A percentile compares a stretch with the other conserved stretches of the same genome.
phyloP scores from a whole-genome alignment of 2,797 vertebrate genomes.

The Lepus townsendii region DNA sequence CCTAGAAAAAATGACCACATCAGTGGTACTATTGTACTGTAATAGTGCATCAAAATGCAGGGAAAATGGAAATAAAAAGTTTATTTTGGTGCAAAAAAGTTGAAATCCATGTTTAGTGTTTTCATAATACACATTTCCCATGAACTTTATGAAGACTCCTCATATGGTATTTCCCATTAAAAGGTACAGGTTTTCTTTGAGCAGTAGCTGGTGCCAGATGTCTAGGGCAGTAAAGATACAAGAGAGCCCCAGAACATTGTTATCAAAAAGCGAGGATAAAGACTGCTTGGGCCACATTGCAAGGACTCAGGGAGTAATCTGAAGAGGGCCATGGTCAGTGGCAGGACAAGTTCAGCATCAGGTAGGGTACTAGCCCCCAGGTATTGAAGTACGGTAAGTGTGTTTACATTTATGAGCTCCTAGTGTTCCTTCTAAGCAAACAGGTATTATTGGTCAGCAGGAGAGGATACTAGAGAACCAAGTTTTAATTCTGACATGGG shows the following conservation, averaged over 20 bases:
- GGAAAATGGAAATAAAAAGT: too few species aligned
- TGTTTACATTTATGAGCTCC: background rate
- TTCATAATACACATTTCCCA: too few species aligned
- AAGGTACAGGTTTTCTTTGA: constrained; percentile 43
- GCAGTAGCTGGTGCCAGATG: background rate
- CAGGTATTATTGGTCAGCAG: background rate
- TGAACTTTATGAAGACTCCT: too few species aligned
- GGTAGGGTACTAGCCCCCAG: background rate
- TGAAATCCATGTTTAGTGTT: too few species aligned
- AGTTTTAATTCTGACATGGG: constrained; percentile 18
- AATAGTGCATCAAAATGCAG: too few species aligned
- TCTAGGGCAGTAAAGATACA: background rate
- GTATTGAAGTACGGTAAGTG: background rate
- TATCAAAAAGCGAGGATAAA: background rate
- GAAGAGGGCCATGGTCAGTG: background rate
- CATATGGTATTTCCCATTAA: background rate
- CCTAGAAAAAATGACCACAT: background rate
- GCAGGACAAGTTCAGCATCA: background rate
- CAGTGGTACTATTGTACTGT: background rate
- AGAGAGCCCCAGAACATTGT: background rate
- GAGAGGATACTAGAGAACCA: background rate
- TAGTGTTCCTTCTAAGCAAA: background rate
- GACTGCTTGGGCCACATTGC: background rate
- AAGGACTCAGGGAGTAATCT: background rate
- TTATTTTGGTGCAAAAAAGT: too few species aligned